These are phyloP conservation scores for Diabrotica virgifera DNA, from an alignment of 1,140 invertebrate genomes.

Conservation along the genomic window DNA sequence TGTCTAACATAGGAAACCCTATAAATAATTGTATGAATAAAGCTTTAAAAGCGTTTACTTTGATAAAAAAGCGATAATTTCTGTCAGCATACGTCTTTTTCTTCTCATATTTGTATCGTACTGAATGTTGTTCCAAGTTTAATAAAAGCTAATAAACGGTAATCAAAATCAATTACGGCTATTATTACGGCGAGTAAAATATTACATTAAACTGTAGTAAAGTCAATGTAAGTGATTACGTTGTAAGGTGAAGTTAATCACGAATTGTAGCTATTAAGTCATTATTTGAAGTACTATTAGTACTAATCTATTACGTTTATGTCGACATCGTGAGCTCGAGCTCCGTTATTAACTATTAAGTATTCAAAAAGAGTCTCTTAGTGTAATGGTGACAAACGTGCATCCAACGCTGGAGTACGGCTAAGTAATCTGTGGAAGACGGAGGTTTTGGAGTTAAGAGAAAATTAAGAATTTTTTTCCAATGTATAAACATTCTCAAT, in stretches of 20 bases:
- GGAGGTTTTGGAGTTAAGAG: no score
- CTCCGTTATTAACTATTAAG: neutral
- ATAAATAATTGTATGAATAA: no score
- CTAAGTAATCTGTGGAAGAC: no score
- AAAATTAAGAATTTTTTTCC: no score
- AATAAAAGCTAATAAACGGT: neutral
- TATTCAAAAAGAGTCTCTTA: neutral
- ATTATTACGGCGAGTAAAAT: neutral
- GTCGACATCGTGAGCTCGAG: neutral
- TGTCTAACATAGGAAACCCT: no score
- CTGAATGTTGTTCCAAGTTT: neutral
- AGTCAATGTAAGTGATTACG: neutral
- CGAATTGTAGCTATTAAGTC: slow-evolving; percentile 1
- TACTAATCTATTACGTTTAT: neutral
- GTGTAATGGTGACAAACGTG: neutral
- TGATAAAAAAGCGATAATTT: no score
- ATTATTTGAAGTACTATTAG: slow-evolving; percentile 3
- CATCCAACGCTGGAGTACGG: no score
- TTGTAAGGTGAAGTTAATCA: neutral
- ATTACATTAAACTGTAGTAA: slow-evolving; percentile 1
- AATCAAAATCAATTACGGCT: neutral
- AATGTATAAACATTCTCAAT: no score
- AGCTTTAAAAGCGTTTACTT: no score
- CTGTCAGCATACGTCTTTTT: no score
- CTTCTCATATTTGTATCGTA: neutral